Evolutionary conservation across 2,797 vertebrate genomes (phyloP).

Genomic region (Mormyrops boulengeri): DNA sequence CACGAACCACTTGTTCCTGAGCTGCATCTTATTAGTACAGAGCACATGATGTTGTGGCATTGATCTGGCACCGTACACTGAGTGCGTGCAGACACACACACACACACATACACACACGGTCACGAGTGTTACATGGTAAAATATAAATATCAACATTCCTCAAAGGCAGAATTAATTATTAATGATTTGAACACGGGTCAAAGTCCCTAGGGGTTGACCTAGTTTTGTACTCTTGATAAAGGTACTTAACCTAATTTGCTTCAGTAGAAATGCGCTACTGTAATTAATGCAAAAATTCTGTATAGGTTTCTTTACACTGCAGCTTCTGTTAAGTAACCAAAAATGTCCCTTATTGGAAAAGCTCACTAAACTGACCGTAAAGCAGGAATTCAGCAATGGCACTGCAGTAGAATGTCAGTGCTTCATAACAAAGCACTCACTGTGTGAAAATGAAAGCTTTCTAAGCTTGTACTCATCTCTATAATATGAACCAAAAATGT

Average conservation of each 20-base stretch:
- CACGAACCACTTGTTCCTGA: background rate
- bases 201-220: background rate
- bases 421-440: background rate
- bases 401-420: no score
- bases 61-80: background rate
- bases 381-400: background rate
- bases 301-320: background rate
- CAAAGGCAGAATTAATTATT: background rate
- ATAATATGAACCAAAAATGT: background rate
- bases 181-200: background rate
- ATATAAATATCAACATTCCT: background rate
- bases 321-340: background rate
- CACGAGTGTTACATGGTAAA: background rate
- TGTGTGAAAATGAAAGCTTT: background rate
- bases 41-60: background rate
- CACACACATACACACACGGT: background rate
- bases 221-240: background rate
- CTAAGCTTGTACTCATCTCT: background rate
- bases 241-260: conserved; percentile 2
- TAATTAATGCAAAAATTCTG: background rate
- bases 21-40: background rate
- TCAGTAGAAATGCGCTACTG: background rate
- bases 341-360: background rate
- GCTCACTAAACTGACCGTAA: background rate
- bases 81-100: no score